phyloP scores from a whole-genome alignment of 2,113 vertebrate genomes.

The Mobula birostris region DNA sequence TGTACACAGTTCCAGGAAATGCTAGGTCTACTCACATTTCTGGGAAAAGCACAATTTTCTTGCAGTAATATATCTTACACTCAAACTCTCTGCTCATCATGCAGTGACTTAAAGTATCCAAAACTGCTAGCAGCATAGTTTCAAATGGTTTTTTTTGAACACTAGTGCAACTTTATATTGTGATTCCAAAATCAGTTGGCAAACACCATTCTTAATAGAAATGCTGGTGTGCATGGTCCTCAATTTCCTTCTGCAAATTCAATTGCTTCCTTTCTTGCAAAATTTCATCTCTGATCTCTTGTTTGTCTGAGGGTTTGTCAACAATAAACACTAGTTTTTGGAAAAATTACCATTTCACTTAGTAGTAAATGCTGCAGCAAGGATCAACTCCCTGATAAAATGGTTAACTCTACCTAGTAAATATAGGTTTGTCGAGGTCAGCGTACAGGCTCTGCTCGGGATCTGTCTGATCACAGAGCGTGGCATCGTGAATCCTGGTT shows the following conservation, averaged over 20 bases:
- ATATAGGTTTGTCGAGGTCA: background rate
- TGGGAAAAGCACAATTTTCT: slow-evolving; percentile 26
- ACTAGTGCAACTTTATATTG: slow-evolving; percentile 30
- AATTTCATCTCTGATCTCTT: background rate
- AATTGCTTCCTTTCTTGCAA: slow-evolving; percentile 3
- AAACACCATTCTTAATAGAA: slow-evolving; percentile 13
- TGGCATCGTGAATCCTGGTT: background rate
- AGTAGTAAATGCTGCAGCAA: slow-evolving; percentile 14
- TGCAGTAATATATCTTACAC: background rate
- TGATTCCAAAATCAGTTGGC: background rate
- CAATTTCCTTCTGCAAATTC: slow-evolving; percentile 4
- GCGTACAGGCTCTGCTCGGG: background rate
- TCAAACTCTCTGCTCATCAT: slow-evolving; percentile 1
- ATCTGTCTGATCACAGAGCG: background rate
- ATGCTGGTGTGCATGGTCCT: slow-evolving; percentile 11
- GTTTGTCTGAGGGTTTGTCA: background rate
- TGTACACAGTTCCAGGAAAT: slow-evolving; percentile 36
- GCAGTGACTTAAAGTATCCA: slow-evolving; percentile 33
- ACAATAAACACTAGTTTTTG: slow-evolving; percentile 26
- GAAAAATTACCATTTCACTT: background rate
- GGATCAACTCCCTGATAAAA: slow-evolving; percentile 4
- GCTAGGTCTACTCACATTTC: slow-evolving; percentile 27
- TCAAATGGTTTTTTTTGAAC: slow-evolving; percentile 20
- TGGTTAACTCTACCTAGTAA: background rate
- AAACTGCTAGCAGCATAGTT: slow-evolving; percentile 29